Base-by-base conservation (phyloP, 2,888 invertebrate genomes). In the Galeopsomyia nigrocyanea region DNA sequence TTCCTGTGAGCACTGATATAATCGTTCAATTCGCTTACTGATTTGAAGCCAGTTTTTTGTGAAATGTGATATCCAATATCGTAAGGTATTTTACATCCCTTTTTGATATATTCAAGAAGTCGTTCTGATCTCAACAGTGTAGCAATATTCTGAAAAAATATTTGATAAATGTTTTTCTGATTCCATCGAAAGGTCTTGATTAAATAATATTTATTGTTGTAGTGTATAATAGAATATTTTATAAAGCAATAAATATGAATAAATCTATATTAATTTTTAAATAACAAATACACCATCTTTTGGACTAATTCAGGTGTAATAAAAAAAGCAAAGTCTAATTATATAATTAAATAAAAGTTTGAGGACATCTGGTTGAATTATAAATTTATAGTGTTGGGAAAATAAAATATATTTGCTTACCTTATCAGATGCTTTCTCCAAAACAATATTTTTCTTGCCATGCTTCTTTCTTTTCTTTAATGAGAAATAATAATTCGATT, bases 31-130 rank as follows among this genome's bases (percentile, higher is more conserved):
- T 73, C 73, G 13, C 39, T 62, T 10, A 69, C 73, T 21, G 68
- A 62, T 26, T 73, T 69, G 26, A 73, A 73, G 19, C 73, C 73
- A 50, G 73, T 73, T 53, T 66, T 73, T 51, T 62, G 57, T n/a
- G 66, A 65, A 22, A 73, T 66, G 22, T 73, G 61, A 7, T 53
- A 56, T 26, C 47, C 73, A 61, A 69, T 62, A 22, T 69, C 51
- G 26, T 69, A 56, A 17, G 73, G 73, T 39, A 73, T 73, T 65
- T 56, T 65, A 19, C 26, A 46, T 46, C 73, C 73, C 26, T 65
- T 69, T 50, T 69, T 66, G 19, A 73, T 69, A 51, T 50, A 39
- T 16, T 73, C 67, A 46, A 57, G 9, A 16, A 73, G 47, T 0
- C 57, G 55, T 55, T 73, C 73, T 21, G 73, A 73, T 57, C 60